Percentiles rank a stretch among this genome's conserved stretches.
phyloP scores from a whole-genome alignment of 2,113 vertebrate species.

The Python bivittatus region DNA sequence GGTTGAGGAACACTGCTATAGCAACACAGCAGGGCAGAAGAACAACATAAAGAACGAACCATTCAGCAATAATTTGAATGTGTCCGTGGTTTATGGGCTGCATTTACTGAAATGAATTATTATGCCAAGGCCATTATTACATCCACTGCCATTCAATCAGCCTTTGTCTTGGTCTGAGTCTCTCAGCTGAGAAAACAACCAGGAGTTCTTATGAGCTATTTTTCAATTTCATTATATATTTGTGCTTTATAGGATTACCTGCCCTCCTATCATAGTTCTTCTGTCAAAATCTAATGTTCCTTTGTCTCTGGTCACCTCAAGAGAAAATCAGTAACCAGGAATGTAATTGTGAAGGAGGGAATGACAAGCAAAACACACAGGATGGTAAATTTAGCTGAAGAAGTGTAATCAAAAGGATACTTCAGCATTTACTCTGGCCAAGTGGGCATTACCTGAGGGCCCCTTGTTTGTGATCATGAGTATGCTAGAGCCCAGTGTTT shows the following conservation, averaged over 20 bases:
- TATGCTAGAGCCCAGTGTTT: slow-evolving; percentile 46
- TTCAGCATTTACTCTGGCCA: slow-evolving; percentile 50
- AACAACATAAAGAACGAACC: neutral
- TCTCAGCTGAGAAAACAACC: neutral
- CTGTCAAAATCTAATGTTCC: slow-evolving; percentile 26
- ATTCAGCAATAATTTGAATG: neutral
- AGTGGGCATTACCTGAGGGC: slow-evolving; percentile 40
- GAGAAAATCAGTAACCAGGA: neutral
- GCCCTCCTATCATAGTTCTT: slow-evolving; percentile 1
- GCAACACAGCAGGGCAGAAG: neutral
- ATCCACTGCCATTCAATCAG: slow-evolving; percentile 7
- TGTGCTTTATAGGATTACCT: neutral
- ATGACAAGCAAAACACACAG: slow-evolving; percentile 16
- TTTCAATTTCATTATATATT: neutral
- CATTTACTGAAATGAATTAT: neutral
- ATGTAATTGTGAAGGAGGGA: slow-evolving; percentile 25
- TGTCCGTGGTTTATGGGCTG: neutral
- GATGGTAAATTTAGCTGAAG: neutral
- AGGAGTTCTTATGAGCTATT: slow-evolving; percentile 12
- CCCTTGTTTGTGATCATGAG: slow-evolving; percentile 62
- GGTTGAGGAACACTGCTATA: too few species aligned
- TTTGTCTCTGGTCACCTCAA: neutral
- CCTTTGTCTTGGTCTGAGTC: neutral
- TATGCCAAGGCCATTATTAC: slow-evolving; percentile 9
- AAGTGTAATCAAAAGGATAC: slow-evolving; percentile 49